A percentile compares a stretch with the other conserved stretches of the same genome.
Conservation (phyloP, 2,113 vertebrate species). For the Rhynchopsitta pachyrhyncha region DNA sequence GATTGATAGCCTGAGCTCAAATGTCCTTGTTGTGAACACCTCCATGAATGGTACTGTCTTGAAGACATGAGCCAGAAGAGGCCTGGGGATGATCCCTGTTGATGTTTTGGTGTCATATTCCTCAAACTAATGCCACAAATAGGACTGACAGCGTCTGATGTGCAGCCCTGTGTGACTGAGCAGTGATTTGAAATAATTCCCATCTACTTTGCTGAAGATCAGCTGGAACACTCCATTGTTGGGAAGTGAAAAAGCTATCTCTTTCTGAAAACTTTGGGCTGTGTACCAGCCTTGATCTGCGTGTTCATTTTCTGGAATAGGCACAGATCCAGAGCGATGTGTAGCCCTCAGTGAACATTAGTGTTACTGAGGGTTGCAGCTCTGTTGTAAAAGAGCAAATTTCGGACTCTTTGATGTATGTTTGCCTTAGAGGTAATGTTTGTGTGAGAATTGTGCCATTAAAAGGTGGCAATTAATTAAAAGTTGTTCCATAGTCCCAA, state of each 20-base stretch:
- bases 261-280: neutral
- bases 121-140: neutral
- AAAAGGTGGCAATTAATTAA: slow-evolving; percentile 57
- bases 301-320: neutral
- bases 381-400: neutral
- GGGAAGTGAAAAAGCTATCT: neutral
- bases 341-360: neutral
- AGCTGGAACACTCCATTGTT: neutral
- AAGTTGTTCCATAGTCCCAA: slow-evolving; percentile 17
- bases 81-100: neutral
- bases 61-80: neutral
- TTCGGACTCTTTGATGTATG: slow-evolving; percentile 43
- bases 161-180: neutral
- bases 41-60: fast-evolving
- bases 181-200: neutral
- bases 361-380: neutral
- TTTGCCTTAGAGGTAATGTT: slow-evolving; percentile 60
- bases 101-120: neutral
- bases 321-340: neutral
- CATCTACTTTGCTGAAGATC: neutral
- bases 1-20: neutral
- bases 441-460: slow-evolving; percentile 19
- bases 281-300: neutral
- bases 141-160: neutral
- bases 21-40: neutral